Evolutionary conservation across 2,888 invertebrate species (phyloP).

Genomic region (Synergus itoensis): DNA sequence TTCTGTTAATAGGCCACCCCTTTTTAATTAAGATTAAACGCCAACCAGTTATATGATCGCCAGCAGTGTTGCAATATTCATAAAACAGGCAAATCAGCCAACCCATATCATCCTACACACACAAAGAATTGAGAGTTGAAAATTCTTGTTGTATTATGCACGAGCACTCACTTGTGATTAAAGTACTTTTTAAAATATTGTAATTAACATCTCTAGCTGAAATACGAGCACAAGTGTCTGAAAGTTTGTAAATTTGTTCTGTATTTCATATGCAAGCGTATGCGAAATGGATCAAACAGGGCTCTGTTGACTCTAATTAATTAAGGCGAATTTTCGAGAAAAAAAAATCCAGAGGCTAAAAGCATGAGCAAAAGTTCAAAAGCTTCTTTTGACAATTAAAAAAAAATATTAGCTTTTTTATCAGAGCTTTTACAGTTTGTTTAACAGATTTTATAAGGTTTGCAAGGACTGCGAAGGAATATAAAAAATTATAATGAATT

Average conservation of each 20-base stretch:
- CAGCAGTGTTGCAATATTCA: background rate
- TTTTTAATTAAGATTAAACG: constrained; percentile 36
- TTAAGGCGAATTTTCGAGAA: background rate
- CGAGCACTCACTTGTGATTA: background rate
- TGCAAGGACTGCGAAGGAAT: no score
- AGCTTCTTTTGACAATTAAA: no score
- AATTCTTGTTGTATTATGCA: background rate
- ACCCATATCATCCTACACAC: background rate
- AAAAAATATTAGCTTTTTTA: no score
- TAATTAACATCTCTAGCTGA: background rate
- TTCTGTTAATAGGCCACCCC: constrained; percentile 11
- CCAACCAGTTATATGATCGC: background rate
- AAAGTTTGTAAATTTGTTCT: background rate
- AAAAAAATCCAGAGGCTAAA: no score
- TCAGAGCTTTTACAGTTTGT: no score
- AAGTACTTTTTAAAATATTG: background rate
- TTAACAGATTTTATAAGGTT: no score
- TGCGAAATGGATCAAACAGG: background rate
- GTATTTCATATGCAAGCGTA: background rate
- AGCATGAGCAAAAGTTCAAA: no score
- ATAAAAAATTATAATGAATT: no score
- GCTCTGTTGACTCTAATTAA: background rate
- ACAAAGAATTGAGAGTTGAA: background rate
- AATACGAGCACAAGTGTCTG: background rate
- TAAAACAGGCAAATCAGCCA: background rate